These are phyloP conservation scores for Bombus ignitus DNA, from an alignment of 1,140 invertebrate species.

Conservation along the genomic window DNA sequence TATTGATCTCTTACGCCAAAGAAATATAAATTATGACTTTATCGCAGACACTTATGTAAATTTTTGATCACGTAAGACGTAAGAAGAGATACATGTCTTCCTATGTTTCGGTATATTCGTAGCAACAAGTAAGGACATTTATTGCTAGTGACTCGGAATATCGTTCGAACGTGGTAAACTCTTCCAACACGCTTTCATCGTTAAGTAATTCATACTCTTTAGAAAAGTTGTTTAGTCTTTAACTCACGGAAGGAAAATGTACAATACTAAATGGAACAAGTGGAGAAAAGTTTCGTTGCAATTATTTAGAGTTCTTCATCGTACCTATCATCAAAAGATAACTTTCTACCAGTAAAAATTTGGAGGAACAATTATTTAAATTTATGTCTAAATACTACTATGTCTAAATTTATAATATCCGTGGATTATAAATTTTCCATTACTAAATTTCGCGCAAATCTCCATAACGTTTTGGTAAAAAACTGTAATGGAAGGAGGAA, in stretches of 20 bases:
- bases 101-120: not conserved
- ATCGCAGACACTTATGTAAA: not conserved
- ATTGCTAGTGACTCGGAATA: not conserved
- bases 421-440: not conserved
- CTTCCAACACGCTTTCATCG: not conserved
- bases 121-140: not conserved
- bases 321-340: no score
- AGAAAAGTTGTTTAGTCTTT: not conserved
- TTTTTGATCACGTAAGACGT: no score
- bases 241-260: not conserved
- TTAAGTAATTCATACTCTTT: not conserved
- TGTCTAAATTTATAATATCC: no score
- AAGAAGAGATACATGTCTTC: not conserved
- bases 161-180: not conserved
- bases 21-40: not conserved
- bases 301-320: not conserved
- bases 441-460: not conserved
- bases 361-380: not conserved
- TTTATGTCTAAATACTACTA: no score
- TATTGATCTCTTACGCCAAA: not conserved
- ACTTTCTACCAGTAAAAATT: no score
- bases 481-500: not conserved
- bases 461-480: no score
- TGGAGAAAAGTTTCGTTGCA: not conserved
- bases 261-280: not conserved